These are phyloP conservation scores for Australoheros scitulus DNA, from an alignment of 2,113 vertebrate species.

Conservation along the genomic window DNA sequence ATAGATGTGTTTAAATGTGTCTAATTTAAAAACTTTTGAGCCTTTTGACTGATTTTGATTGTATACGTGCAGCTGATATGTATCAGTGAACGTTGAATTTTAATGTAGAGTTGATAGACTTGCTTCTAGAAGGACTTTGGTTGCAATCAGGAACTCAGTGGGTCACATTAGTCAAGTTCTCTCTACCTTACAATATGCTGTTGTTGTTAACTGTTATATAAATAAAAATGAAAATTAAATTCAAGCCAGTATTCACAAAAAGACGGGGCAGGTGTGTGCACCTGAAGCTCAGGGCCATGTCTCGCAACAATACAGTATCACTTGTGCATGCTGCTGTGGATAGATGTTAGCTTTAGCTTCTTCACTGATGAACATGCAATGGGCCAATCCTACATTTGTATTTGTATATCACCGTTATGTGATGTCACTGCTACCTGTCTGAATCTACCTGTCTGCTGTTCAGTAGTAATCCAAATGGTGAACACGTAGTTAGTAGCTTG, in stretches of 20 bases:
- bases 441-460: neutral
- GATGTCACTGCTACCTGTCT: neutral
- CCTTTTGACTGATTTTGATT: accelerated
- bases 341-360: neutral
- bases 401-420: neutral
- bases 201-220: too few relatives aligned
- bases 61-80: neutral
- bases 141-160: neutral
- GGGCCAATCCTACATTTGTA: neutral
- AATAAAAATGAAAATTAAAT: neutral
- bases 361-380: neutral
- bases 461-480: neutral
- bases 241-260: neutral
- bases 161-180: conserved; percentile 24
- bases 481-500: neutral
- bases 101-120: neutral
- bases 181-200: neutral
- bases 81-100: neutral
- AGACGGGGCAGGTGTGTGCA: accelerated
- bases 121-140: accelerated
- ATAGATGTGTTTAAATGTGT: too few relatives aligned
- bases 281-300: neutral
- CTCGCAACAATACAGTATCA: neutral
- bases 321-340: neutral
- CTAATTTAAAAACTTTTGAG: neutral